phyloP scores from a whole-genome alignment of 2,888 invertebrate genomes.

The Nomada fabriciana region DNA sequence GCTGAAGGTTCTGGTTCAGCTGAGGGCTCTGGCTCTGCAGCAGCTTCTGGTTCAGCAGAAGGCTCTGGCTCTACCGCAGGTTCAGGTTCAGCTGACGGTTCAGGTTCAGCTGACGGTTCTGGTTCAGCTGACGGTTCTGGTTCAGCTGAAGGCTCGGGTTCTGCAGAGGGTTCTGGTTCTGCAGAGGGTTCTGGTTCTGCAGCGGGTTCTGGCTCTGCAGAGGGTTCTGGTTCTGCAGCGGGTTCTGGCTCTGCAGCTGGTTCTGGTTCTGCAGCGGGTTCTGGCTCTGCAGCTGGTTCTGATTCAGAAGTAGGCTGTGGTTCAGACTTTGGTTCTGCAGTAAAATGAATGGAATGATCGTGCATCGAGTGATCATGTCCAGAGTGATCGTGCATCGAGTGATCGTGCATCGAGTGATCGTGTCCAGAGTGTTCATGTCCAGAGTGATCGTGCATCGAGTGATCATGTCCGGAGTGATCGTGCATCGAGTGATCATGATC shows the following conservation, averaged over 20 bases:
- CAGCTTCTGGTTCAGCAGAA: conserved; percentile 7
- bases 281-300: not conserved
- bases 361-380: conserved; percentile 16
- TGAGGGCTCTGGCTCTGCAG: conserved; percentile 17
- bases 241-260: conserved; percentile 5
- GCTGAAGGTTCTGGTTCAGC: conserved; percentile 41
- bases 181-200: conserved; percentile 52
- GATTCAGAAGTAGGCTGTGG: conserved; percentile 5
- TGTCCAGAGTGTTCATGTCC: not conserved
- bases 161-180: conserved; percentile 46
- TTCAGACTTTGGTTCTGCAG: conserved; percentile 13
- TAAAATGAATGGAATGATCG: conserved; percentile 33
- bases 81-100: conserved; percentile 55
- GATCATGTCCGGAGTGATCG: conserved; percentile 29
- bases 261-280: conserved; percentile 3
- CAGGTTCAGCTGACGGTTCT: conserved; percentile 66
- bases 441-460: conserved; percentile 51
- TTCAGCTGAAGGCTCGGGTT: conserved; percentile 75
- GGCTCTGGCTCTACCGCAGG: conserved; percentile 14
- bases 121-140: conserved; percentile 60
- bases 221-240: conserved; percentile 55
- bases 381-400: conserved; percentile 21
- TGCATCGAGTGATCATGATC: conserved; percentile 35
- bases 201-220: conserved; percentile 33
- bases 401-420: conserved; percentile 48